phyloP scores from a whole-genome alignment of 2,888 invertebrate species.

The Stegophylla sp. region DNA sequence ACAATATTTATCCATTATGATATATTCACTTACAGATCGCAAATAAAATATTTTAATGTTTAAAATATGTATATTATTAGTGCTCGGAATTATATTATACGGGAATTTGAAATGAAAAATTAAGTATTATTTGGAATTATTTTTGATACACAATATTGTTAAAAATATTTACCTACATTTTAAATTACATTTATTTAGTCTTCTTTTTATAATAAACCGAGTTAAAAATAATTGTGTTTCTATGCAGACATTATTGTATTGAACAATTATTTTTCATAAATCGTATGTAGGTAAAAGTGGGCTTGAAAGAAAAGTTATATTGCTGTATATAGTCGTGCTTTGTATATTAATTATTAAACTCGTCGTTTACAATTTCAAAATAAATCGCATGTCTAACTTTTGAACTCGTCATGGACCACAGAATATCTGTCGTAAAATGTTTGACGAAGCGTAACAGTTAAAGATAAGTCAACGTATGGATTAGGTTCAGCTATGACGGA shows the following conservation, averaged over 20 bases:
- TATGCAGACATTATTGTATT: neutral
- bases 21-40: too few species aligned
- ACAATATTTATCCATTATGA: too few species aligned
- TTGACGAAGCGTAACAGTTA: constrained; percentile 48
- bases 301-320: constrained; percentile 32
- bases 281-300: neutral
- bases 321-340: constrained; percentile 18
- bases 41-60: too few species aligned
- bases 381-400: constrained; percentile 51
- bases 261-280: neutral
- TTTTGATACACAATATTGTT: too few species aligned
- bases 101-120: too few species aligned
- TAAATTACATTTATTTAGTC: too few species aligned
- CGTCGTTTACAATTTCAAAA: constrained; percentile 30
- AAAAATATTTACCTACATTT: too few species aligned
- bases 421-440: constrained; percentile 13
- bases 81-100: too few species aligned
- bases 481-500: constrained; percentile 17
- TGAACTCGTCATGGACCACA: constrained; percentile 37
- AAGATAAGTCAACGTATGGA: constrained; percentile 5
- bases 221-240: neutral
- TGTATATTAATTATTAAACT: constrained; percentile 9
- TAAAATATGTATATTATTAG: too few species aligned
- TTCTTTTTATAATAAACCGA: neutral
- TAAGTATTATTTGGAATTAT: too few species aligned